phyloP scores from a whole-genome alignment of 92 coral and sea anemone genomes.

The Umimayanthus kanabou region DNA sequence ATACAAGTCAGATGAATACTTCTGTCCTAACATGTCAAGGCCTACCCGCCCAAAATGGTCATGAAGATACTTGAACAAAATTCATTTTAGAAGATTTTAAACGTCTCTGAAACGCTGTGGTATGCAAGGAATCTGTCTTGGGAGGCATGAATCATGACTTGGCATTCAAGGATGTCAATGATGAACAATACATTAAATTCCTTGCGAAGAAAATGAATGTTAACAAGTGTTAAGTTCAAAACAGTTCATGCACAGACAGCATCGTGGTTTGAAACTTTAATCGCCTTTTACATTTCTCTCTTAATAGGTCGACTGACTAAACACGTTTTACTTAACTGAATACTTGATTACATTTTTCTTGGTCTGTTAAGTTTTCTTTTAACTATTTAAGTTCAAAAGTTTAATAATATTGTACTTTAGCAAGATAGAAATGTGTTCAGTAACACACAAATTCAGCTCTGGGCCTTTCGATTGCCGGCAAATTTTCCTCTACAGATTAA shows the following conservation, averaged over 20 bases:
- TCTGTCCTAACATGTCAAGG: not conserved
- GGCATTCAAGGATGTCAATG: not conserved
- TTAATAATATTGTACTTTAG: not conserved
- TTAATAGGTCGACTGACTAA: not conserved
- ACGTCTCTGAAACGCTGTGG: not conserved
- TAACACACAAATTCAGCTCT: too few species aligned
- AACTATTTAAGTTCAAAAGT: not conserved
- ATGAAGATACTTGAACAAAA: not conserved
- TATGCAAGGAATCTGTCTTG: not conserved
- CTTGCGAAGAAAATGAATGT: not conserved
- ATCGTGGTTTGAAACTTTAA: too few species aligned
- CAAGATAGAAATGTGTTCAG: not conserved
- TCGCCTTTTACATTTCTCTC: not conserved
- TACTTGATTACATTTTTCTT: too few species aligned
- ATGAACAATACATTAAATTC: not conserved
- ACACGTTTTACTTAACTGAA: not conserved
- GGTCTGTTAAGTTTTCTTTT: not conserved
- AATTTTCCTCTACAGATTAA: too few species aligned
- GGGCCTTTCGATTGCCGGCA: too few species aligned
- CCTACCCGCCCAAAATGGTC: not conserved
- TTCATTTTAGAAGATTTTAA: not conserved
- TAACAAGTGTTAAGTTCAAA: not conserved
- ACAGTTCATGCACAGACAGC: not conserved
- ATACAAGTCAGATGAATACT: too few species aligned
- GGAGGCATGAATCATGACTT: not conserved